Base-by-base conservation (phyloP, 2,113 vertebrate genomes). In the Maccullochella peelii region DNA sequence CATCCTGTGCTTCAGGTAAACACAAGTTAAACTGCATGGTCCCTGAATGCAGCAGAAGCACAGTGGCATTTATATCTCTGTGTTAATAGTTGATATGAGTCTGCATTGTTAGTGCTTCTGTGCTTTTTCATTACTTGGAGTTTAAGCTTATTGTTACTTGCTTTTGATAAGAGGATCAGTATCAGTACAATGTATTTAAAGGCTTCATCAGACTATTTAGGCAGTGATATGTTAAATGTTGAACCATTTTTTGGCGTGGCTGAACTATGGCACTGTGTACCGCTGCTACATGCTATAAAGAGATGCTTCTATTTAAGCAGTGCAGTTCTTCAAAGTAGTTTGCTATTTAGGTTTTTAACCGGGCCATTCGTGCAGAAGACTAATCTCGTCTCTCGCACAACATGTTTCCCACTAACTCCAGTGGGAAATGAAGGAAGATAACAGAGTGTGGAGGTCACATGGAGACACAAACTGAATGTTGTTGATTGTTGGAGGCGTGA, bases 371-470 rank as follows among this genome's bases (percentile, higher is more conserved):
- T 80, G 69, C 58, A 58, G 36, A 57, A 73, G 18, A 77, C 21
- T n/a, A 23, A 61, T 73, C 57, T 47, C 2, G 4, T 80, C n/a
- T 65, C 16, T 33, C 12, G 5, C 44, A 75, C 66, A 79, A 73
- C 25, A 62, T 54, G 72, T 77, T 83, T 77, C 67, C 23, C 10
- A 57, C 18, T 36, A n/a, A 65, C 77, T 79, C 75, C 38, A 42
- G 38, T 42, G 59, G 55, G 58, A 66, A 33, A 30, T 7, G 33
- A 27, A 61, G 38, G 52, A 67, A 59, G 73, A 66, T 54, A 73
- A 74, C 23, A 67, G 55, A 84, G 84, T 55, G 63, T 73, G 68
- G 73, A 69, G 61, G 55, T 49, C 49, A 66, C 44, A 72, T 72
- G 25, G 55, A 70, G n/a, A 30, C 11, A 2, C 38, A 18, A n/a